Base-by-base conservation (phyloP, 1,140 invertebrate species). In the Heliothis virescens region DNA sequence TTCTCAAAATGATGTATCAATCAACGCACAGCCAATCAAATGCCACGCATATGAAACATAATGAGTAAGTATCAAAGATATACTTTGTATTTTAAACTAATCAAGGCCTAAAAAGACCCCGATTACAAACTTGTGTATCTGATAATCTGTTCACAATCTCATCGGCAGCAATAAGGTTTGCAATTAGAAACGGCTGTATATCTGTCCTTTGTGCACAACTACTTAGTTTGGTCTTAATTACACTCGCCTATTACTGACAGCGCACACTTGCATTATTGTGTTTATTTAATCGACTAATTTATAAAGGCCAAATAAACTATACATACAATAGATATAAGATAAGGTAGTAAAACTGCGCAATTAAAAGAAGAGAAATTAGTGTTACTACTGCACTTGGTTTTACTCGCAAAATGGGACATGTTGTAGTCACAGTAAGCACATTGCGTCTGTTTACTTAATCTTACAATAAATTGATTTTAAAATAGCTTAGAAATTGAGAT, bases 141-240 rank as follows among this genome's bases (percentile, higher is more conserved):
- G 16, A 3, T 7, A 12, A 60, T 2, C 16, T 50, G 18, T 15
- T 18, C 12, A n/a, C 41, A 48, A 62, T 48, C 47, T 62, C 7
- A 60, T 48, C 57, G 11, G 5, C 5, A 60, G 75, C 79, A 82
- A 83, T 79, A 83, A 85, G 71, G 83, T 83, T 81, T 69, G 78
- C 82, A 81, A 85, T 83, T 85, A 83, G 82, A 85, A 83, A 83
- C 77, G 55, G 75, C 71, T 75, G 81, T 83, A 83, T 83, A 83
- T 83, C 77, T 83, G 72, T 83, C 78, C 75, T 75, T 82, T 76
- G 71, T 79, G 29, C 55, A 60, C 82, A 67, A 55, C 29, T 63
- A 65, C 79, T 81, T 81, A 83, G 65, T 73, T 77, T 59, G 55
- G 74, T 74, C 80, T 82, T 84, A 83, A 85, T 86, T 86, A 83